Conservation (phyloP, 2,797 vertebrate genomes). For the Rhinella marina region DNA sequence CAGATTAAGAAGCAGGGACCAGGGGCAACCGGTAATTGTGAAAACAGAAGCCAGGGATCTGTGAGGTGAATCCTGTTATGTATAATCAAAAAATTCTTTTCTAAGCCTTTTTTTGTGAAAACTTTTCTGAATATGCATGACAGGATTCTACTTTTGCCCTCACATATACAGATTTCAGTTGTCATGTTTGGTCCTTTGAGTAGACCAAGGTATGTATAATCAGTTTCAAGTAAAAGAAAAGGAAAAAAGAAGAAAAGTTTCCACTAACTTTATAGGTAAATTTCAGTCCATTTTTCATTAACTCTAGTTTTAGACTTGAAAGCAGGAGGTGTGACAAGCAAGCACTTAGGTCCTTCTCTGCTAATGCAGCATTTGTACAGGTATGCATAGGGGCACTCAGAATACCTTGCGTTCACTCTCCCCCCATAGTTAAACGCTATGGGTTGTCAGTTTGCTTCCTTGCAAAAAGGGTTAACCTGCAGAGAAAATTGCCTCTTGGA, state of each 20-base stretch:
- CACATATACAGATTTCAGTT: background rate
- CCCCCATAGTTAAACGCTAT: conserved; percentile 15
- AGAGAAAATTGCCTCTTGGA: conserved; percentile 56
- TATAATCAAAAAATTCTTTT: background rate
- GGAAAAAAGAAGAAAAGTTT: background rate
- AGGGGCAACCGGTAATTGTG: too few species aligned
- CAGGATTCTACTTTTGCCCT: background rate
- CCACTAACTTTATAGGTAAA: background rate
- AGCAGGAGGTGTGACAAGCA: conserved; percentile 23
- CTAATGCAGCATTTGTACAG: conserved; percentile 29
- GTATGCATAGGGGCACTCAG: conserved; percentile 19
- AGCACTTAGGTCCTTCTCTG: conserved; percentile 42
- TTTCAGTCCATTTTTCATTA: conserved; percentile 1
- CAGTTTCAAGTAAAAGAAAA: background rate
- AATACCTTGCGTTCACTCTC: conserved; percentile 7
- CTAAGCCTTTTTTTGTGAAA: background rate
- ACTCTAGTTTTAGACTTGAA: conserved; percentile 25
- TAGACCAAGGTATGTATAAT: background rate
- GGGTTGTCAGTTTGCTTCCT: conserved; percentile 17
- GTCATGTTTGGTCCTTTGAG: background rate
- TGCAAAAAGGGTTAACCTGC: conserved; percentile 51
- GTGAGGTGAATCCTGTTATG: too few species aligned
- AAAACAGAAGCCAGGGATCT: too few species aligned
- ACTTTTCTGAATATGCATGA: background rate
- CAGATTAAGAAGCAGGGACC: too few species aligned